A percentile compares a stretch with the other conserved stretches of the same genome.
phyloP scores from a whole-genome alignment of 1,140 invertebrate species.

The Ptiloglossa arizonensis region DNA sequence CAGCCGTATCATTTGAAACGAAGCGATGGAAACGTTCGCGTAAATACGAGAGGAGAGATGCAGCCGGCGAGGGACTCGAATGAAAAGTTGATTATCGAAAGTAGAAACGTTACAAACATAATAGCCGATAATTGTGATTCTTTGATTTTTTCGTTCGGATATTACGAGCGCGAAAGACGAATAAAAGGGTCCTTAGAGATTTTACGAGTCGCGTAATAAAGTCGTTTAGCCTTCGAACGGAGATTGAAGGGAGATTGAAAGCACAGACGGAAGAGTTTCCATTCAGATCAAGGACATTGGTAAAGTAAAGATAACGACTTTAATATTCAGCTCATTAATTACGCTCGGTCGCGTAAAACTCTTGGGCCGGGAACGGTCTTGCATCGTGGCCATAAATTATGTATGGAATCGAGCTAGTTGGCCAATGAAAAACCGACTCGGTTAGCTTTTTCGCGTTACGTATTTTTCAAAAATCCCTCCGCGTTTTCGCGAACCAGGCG shows the following conservation, averaged over 20 bases:
- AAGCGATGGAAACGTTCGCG: too few species aligned
- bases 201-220: conserved; percentile 25
- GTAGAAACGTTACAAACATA: too few species aligned
- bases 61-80: too few species aligned
- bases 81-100: too few species aligned
- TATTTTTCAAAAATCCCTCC: conserved; percentile 14
- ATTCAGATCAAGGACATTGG: conserved; percentile 33
- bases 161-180: too few species aligned
- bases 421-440: conserved; percentile 27
- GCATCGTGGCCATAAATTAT: conserved; percentile 58
- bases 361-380: conserved; percentile 17
- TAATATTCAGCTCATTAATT: conserved; percentile 71
- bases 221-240: not conserved
- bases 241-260: conserved; percentile 2
- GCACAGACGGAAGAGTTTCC: conserved; percentile 17
- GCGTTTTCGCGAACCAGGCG: not conserved
- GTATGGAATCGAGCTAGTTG: conserved; percentile 34
- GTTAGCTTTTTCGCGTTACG: conserved; percentile 28
- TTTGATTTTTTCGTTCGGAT: too few species aligned
- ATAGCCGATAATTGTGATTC: too few species aligned
- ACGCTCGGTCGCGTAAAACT: conserved; percentile 44
- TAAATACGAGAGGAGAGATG: too few species aligned
- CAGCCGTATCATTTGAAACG: too few species aligned
- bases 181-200: not conserved
- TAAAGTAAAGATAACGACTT: conserved; percentile 54